Evolutionary conservation across 1,140 invertebrate species (phyloP), one percentile per base, ranked within the genome.

Genomic region (Cyphomyrmex costatus): DNA sequence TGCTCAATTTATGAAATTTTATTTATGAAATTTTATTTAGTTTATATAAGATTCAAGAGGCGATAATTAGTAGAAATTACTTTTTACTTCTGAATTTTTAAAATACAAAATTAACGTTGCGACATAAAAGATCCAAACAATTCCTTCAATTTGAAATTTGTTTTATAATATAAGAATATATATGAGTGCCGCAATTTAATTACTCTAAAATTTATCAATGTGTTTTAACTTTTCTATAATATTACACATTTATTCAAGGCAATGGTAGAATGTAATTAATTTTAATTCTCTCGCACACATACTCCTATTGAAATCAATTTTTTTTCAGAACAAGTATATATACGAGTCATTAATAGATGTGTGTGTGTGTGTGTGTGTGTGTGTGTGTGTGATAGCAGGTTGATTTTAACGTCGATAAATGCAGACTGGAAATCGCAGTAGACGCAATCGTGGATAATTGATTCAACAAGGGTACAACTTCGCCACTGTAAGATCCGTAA

Each of bases 371-470:
- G n/a, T 30, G 27, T n/a, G 36, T 8, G 14, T 51, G 16, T n/a
- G n/a, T n/a, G n/a, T n/a, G n/a, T n/a, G n/a, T n/a, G n/a, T 56
- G 53, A 56, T 21, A 21, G 4, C 2, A 6, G 42, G 0, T 12
- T 19, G n/a, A 33, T 53, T 33, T 51, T 30, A 21, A 53, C 19
- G 56, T 76, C 16, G 58, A 19, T 60, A 42, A 63, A 42, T 27
- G 42, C 10, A 30, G 24, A 46, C 4, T 46, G 19, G 58, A 3
- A 30, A 46, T 49, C 42, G 19, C 36, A 36, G 21, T 19, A 61
- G 24, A 46, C 36, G 36, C 56, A 24, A 61, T 61, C 21, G 33
- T 24, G 58, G 76, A 78, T 78, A 63, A 78, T 78, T 63, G 58
- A 61, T 12, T 63, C 16, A 27, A 46, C 36, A 51, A 30, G 58